phyloP scores from a whole-genome alignment of 1,140 invertebrate species.

The Drosophila ercepeae region DNA sequence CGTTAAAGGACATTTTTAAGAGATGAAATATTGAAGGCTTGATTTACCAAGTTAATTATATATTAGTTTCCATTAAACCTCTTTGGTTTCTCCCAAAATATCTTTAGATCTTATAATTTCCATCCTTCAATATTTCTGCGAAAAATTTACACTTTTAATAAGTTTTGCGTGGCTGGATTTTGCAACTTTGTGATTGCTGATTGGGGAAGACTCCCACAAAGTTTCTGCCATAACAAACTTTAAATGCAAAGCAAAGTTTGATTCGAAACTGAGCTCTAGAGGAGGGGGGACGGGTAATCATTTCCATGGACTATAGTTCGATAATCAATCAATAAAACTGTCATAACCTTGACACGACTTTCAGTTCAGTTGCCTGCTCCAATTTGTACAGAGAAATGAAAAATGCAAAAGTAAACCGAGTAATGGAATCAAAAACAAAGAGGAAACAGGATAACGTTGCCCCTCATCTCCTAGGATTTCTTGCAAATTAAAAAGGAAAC shows the following conservation, averaged over 20 bases:
- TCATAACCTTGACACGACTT: constrained; percentile 68
- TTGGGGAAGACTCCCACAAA: constrained; percentile 16
- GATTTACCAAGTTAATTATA: too few relatives aligned
- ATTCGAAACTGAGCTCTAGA: neutral
- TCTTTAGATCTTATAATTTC: too few relatives aligned
- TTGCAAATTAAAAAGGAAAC: constrained; percentile 27
- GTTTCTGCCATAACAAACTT: constrained; percentile 9
- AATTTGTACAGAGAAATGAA: constrained; percentile 24
- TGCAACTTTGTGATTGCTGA: constrained; percentile 46
- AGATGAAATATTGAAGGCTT: too few relatives aligned
- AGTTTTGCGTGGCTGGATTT: constrained; percentile 57
- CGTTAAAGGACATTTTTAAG: neutral
- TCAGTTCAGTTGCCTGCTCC: constrained; percentile 28
- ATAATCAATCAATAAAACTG: constrained; percentile 50
- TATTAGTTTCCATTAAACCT: too few relatives aligned
- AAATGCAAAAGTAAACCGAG: neutral
- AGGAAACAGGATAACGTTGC: constrained; percentile 8
- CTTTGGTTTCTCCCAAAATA: too few relatives aligned
- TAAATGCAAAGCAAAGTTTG: constrained; percentile 22
- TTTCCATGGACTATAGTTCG: constrained; percentile 14
- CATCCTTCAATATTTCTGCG: neutral
- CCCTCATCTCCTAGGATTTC: constrained; percentile 15
- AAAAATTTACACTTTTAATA: constrained; percentile 56
- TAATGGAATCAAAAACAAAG: constrained; percentile 11
- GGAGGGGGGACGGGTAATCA: neutral